Evolutionary conservation across 2,888 invertebrate species (phyloP).

Genomic region (Mayetiola destructor): DNA sequence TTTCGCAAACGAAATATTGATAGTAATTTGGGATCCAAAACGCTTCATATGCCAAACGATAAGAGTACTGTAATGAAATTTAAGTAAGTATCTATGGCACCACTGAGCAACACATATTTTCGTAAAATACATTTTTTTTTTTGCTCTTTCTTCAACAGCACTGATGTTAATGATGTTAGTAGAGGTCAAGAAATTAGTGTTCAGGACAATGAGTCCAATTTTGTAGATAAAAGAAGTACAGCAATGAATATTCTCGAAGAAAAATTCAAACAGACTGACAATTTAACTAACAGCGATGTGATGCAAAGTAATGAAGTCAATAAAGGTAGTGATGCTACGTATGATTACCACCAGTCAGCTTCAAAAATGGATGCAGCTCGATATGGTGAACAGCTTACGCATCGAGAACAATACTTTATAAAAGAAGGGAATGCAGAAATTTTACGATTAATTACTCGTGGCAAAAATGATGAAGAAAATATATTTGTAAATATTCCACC

Average conservation of each 20-base stretch:
- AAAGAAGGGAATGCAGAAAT: slow-evolving; percentile 78
- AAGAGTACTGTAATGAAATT: slow-evolving; percentile 28
- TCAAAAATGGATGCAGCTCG: slow-evolving; percentile 32
- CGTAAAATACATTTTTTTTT: not conserved
- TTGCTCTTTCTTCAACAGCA: slow-evolving; percentile 22
- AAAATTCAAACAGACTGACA: slow-evolving; percentile 42
- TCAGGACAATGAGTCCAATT: slow-evolving; percentile 35
- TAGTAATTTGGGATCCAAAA: slow-evolving; percentile 28
- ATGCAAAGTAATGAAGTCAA: slow-evolving; percentile 63
- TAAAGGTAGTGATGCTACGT: slow-evolving; percentile 52
- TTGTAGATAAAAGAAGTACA: slow-evolving; percentile 34
- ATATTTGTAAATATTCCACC: slow-evolving; percentile 41
- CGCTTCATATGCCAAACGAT: slow-evolving; percentile 27
- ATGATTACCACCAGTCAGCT: slow-evolving; percentile 33
- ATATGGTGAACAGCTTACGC: slow-evolving; percentile 32
- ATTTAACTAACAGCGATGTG: slow-evolving; percentile 58
- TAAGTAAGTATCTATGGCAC: not conserved
- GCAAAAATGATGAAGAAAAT: slow-evolving; percentile 49
- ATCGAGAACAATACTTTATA: slow-evolving; percentile 60
- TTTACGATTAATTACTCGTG: slow-evolving; percentile 59
- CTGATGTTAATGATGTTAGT: slow-evolving; percentile 24
- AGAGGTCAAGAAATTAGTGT: slow-evolving; percentile 34
- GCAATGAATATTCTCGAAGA: slow-evolving; percentile 28
- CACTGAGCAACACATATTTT: not conserved
- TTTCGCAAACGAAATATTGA: slow-evolving; percentile 48